Base-by-base conservation (phyloP, 2,888 invertebrate species). In the Palloptera scutellata region DNA sequence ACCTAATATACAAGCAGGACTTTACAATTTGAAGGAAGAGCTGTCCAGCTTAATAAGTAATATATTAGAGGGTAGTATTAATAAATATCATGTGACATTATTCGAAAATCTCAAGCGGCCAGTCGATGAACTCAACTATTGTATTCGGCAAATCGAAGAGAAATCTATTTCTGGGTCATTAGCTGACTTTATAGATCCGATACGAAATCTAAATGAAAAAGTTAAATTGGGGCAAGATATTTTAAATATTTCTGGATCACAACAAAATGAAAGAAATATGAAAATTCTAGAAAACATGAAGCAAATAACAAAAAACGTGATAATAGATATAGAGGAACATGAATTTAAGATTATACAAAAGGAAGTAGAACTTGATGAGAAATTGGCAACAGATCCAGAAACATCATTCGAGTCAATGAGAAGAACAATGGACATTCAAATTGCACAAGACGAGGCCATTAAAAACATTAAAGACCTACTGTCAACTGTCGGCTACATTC, bases 41-140 rank as follows among this genome's bases (percentile, higher is more conserved):
- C 78, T 89, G 17, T 88, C 89, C 0, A 86, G 87, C 72, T 81
- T 88, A 11, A 84, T 89, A 64, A 88, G 89, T 78, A 87, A 87
- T 70, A 87, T 89, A 5, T 85, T 89, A 64, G 88, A 89, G 72
- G 78, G 76, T 19, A 78, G 82, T 10, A 77, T 85, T 1, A 79
- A 80, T 30, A 81, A 81, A 40, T 81, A 83, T 65, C 83, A 83
- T 55, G 75, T 88, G 6, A 83, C 84, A 8, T 82, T 87, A 9
- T 76, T 88, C 13, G 87, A 88, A 70, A 86, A 84, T 72, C 76
- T 88, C 1, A 85, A 86, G 43, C 86, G 86, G 53, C 88, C 88
- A 0, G 79, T 88, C 10, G 87, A 88, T 73, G 86, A 86, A 71
- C 73, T 86, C 0, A 86, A 86, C 70, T 85, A 85, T 67, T 86